These are phyloP conservation scores for Piezodorus guildinii DNA, from an alignment of 1,140 invertebrate species.

Conservation along the genomic window DNA sequence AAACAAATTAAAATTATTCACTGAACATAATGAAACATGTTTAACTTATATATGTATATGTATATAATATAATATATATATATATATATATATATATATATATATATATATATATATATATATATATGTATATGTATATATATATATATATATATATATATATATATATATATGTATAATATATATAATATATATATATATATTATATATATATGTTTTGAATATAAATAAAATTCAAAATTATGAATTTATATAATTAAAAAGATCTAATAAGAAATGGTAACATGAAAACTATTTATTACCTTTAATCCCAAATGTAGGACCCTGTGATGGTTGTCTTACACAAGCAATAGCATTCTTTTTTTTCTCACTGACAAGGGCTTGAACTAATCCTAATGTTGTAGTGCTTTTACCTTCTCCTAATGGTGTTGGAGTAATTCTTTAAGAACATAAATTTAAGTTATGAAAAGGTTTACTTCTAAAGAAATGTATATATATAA, in stretches of 20 bases:
- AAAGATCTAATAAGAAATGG: background rate
- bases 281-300: background rate
- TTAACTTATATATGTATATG: too few relatives aligned
- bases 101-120: too few relatives aligned
- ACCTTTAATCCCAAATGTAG: conserved; percentile 97
- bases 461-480: background rate
- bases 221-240: background rate
- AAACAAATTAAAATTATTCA: too few relatives aligned
- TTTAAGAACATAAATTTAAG: conserved; percentile 2
- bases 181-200: too few relatives aligned
- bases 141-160: too few relatives aligned
- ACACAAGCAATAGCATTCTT: conserved; percentile 88
- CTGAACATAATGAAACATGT: too few relatives aligned
- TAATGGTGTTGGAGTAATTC: conserved; percentile 89
- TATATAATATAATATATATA: too few relatives aligned
- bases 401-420: conserved; percentile 98
- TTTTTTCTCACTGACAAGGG: conserved; percentile 69
- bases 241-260: background rate
- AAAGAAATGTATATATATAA: too few relatives aligned
- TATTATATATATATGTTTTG: background rate
- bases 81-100: too few relatives aligned
- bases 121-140: too few relatives aligned
- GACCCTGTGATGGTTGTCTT: conserved; percentile 96
- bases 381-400: conserved; percentile 85
- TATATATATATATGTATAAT: too few relatives aligned